Evolutionary conservation across 92 coral and sea anemone genomes (phyloP), one percentile per base, ranked within the genome.

Genomic region (Phenganax marumi): DNA sequence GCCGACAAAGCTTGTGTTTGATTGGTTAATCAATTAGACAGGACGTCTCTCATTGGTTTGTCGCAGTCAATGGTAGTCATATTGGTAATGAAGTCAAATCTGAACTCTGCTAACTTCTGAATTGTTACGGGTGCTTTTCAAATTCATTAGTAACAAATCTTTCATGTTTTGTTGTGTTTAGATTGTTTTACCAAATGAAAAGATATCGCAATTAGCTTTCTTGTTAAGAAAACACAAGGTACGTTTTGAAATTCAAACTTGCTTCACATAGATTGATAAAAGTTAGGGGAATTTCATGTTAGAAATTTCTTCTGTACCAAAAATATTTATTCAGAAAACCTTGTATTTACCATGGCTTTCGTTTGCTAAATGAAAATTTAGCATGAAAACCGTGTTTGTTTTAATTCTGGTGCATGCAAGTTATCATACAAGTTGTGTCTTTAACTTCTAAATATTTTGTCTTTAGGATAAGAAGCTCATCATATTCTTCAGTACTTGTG

Each of bases 401-500:
- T 56, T 56, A 8, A 8, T 56, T 14, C 25, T 16, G 12, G 4
- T 61, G 16, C 53, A 18, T 60, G 10, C 8, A 23, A 18, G 82
- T 77, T 54, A 17, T 23, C 14, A 77, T 77, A 10, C 19, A 21
- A 7, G n/a, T 79, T 23, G 17, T 57, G 10, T 11, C 54, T 14
- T 7, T 43, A 12, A n/a, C 24, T 50, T 23, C 19, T 13, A 43
- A 18, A 81, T 17, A 71, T 57, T 18, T 83, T 58, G 14, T 77
- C 14, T 68, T 17, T 87, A 92, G 97, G 90, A 85, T 55, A 62
- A 85, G 62, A 94, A 94, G 84, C 85, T 85, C 66, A 94, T 94
- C 91, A 88, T 94, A 50, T 94, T 94, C 90, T 94, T 92, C 80
- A 94, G 93, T 84, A 94, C 98, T 3, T 94, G 98, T 81, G 98